phyloP scores from a whole-genome alignment of 1,140 invertebrate genomes.

The Himalopsyche phryganea region DNA sequence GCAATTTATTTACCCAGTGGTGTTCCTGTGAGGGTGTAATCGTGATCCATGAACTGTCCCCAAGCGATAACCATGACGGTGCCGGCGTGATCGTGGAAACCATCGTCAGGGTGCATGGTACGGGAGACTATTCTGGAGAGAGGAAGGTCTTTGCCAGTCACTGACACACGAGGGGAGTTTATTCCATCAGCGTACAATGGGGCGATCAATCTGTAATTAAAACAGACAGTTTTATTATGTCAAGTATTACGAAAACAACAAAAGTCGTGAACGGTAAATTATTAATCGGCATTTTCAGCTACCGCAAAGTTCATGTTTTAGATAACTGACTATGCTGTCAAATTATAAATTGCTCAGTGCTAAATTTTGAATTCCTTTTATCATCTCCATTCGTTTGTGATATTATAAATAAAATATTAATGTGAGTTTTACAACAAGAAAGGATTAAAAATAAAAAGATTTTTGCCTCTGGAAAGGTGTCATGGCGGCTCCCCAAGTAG shows the following conservation, averaged over 20 bases:
- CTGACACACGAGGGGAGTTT: constrained; percentile 72
- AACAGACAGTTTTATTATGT: neutral
- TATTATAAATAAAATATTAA: no score
- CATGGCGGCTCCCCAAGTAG: constrained; percentile 85
- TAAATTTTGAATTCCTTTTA: no score
- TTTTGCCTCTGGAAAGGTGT: constrained; percentile 75
- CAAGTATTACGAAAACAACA: no score
- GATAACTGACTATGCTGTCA: no score
- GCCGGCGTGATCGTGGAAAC: constrained; percentile 89
- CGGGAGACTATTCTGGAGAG: constrained; percentile 79
- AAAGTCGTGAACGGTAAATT: no score
- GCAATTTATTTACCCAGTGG: constrained; percentile 73
- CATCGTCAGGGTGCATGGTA: constrained; percentile 87
- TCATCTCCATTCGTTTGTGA: no score
- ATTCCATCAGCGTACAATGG: constrained; percentile 79
- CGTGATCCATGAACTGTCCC: constrained; percentile 95
- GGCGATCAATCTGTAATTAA: constrained; percentile 61
- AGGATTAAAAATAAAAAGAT: no score
- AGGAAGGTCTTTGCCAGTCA: constrained; percentile 71
- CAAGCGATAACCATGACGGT: constrained; percentile 91
- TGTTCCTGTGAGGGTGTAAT: constrained; percentile 84
- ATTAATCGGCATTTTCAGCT: no score
- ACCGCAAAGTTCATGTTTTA: no score
- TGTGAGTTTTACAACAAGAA: no score
- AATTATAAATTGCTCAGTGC: no score